These are phyloP conservation scores for Corvus hawaiiensis DNA, from an alignment of 2,113 vertebrate genomes.

Conservation along the genomic window DNA sequence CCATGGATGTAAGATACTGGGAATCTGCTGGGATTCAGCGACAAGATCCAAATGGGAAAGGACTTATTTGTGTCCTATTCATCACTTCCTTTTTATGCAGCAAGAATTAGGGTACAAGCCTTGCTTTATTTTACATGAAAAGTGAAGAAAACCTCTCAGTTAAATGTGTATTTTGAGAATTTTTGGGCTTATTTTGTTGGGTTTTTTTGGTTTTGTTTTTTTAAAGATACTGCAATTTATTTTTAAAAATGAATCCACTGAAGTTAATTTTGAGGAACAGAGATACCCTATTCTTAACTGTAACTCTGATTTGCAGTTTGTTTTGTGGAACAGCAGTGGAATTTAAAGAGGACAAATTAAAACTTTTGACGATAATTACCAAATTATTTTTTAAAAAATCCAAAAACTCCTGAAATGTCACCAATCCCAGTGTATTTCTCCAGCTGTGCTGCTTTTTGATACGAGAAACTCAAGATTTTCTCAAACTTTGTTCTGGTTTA, in stretches of 20 bases:
- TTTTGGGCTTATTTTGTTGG: background rate
- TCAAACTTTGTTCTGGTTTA: background rate
- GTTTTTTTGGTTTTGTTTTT: background rate
- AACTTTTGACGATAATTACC: background rate
- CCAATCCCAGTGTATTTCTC: background rate
- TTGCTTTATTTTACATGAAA: background rate
- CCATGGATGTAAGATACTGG: background rate
- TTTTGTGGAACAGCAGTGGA: background rate
- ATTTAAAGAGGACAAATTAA: background rate
- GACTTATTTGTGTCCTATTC: background rate
- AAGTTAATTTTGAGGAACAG: background rate
- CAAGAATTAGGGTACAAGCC: background rate
- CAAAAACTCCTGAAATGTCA: background rate
- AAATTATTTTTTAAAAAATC: background rate
- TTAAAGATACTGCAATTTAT: background rate
- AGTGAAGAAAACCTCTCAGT: background rate
- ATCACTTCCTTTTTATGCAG: background rate
- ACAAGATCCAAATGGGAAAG: background rate
- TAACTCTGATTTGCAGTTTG: background rate
- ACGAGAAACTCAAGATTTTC: fast-evolving
- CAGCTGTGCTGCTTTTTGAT: background rate
- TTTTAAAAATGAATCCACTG: background rate
- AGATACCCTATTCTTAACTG: fast-evolving
- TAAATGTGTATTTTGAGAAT: background rate
- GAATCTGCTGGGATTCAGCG: background rate